Evolutionary conservation across 2,797 vertebrate genomes (phyloP), one percentile per base, ranked within the genome.

Genomic region (Platyrinchus mystaceus): DNA sequence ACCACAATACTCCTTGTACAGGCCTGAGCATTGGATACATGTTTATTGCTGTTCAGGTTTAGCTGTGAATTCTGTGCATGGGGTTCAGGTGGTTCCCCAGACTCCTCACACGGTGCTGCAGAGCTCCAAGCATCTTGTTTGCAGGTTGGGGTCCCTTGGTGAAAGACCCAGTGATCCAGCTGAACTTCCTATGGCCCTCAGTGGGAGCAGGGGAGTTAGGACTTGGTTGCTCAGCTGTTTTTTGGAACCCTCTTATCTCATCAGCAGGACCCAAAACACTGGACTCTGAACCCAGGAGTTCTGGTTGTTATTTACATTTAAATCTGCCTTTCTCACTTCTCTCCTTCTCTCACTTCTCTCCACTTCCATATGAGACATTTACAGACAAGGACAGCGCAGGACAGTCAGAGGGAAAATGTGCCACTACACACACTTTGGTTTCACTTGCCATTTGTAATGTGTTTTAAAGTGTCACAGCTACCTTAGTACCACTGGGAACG

Each of bases 391-490:
- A 11, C 53, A 53, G 74, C 27, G 43, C 6, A 12, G 70, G 32
- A 24, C 17, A 55, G 59, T 3, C 10, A 15, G 30, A 83, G 67
- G 53, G 37, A 22, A 58, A 41, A 46, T 8, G 83, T 83, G 90
- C 59, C 81, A 56, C 78, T 34, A 43, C 7, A 80, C 80, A 76
- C 88, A 4, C 36, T 37, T 52, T 18, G 27, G 8, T 32, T 68
- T 73, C 36, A 28, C 64, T 43, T 56, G 52, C 79, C 28, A 6
- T 36, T 12, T 49, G 82, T 22, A 23, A 71, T 3, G 34, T 70
- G 12, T 81, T 69, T 67, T 59, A 19, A 90, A 95, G 94, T 91
- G 80, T 63, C 49, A 85, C 87, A 87, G 71, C 78, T 75, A 68
- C 76, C 34, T 84, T 15, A 53, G 89, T 85, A 93, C 82, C 94